Conservation (phyloP, 2,113 vertebrate genomes). For the Terrapene triunguis region DNA sequence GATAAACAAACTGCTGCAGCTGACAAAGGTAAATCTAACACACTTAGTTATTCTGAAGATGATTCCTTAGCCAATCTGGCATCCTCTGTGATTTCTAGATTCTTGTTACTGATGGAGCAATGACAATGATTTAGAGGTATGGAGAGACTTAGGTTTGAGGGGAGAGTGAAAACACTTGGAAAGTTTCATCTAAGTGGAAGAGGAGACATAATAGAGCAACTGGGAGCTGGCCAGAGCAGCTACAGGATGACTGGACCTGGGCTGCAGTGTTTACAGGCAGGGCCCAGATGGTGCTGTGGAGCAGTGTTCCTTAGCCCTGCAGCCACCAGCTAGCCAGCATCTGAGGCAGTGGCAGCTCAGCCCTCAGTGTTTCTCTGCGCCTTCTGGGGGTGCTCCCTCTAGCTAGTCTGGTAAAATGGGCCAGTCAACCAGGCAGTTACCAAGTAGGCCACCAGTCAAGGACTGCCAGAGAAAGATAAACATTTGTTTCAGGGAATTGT, state of each 20-base stretch:
- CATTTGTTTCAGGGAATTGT: not conserved
- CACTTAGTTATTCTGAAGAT: not conserved
- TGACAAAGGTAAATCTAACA: slow-evolving; percentile 20
- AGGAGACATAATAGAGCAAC: fast-evolving
- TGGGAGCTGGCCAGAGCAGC: not conserved
- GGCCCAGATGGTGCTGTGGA: slow-evolving; percentile 47
- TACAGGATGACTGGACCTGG: fast-evolving
- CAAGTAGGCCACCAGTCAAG: not conserved
- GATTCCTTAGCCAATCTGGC: not conserved
- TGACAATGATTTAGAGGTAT: not conserved
- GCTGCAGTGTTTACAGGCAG: not conserved
- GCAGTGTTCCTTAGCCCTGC: not conserved
- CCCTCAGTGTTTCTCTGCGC: not conserved
- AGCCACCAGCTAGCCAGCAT: fast-evolving
- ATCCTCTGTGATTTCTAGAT: not conserved
- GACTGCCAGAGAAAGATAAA: not conserved
- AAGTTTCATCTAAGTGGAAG: fast-evolving
- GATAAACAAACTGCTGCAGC: not conserved
- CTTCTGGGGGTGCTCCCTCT: fast-evolving
- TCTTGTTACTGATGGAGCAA: not conserved
- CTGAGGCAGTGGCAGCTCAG: fast-evolving
- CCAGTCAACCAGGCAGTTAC: no score
- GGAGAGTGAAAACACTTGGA: not conserved
- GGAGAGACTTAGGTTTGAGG: not conserved
- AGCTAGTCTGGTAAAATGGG: not conserved